phyloP scores from a whole-genome alignment of 1,140 invertebrate species.

The Holcopasites calliopsidis region DNA sequence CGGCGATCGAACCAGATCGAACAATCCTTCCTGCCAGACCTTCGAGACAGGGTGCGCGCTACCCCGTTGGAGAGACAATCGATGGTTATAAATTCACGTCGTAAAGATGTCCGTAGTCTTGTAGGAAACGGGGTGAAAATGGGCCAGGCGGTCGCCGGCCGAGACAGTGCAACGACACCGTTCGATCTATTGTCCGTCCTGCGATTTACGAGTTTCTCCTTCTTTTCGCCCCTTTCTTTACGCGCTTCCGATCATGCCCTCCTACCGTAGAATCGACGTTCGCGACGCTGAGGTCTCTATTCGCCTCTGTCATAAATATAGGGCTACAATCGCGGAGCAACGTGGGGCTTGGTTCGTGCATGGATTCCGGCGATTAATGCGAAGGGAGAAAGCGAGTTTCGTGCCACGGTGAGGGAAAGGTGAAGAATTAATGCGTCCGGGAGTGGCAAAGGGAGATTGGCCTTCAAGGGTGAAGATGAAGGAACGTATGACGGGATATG shows the following conservation, averaged over 20 bases:
- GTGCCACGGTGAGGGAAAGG: not conserved
- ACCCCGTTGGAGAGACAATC: constrained; percentile 11
- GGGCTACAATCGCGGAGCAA: not conserved
- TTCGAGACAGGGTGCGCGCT: not conserved
- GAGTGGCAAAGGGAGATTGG: not conserved
- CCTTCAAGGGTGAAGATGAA: not conserved
- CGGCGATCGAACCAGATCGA: constrained; percentile 48
- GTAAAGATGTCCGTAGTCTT: constrained; percentile 75
- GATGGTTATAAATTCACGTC: constrained; percentile 69
- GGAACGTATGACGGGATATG: not conserved
- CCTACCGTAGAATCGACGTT: constrained; percentile 22
- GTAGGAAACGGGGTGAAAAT: constrained; percentile 76
- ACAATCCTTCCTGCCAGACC: constrained; percentile 7
- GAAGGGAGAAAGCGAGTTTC: not conserved
- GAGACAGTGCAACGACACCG: constrained; percentile 48
- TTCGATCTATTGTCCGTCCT: constrained; percentile 39
- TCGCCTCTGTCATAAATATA: constrained; percentile 51
- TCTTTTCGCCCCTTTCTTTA: not conserved
- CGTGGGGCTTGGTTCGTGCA: not conserved
- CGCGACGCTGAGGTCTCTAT: constrained; percentile 51
- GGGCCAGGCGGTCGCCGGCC: constrained; percentile 45
- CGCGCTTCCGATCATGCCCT: constrained; percentile 28
- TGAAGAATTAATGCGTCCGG: not conserved
- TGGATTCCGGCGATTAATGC: constrained; percentile 3
- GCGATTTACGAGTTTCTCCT: constrained; percentile 54